Evolutionary conservation across 2,113 vertebrate species (phyloP), one percentile per base, ranked within the genome.

Genomic region (Trematocara macrostoma): DNA sequence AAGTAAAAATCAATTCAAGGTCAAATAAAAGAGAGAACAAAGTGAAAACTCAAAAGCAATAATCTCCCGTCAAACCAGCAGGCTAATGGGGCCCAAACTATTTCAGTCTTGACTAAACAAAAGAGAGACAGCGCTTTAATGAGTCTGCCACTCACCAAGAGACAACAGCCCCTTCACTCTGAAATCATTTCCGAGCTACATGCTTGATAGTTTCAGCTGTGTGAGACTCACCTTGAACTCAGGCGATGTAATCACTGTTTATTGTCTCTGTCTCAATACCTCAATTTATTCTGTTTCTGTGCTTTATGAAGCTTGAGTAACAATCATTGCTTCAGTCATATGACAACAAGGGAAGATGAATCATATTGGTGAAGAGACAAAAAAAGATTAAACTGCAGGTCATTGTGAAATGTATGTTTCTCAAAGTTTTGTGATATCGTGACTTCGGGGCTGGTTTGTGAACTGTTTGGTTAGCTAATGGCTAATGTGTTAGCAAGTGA

Each of bases 81-180:
- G 56, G 42, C 78, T 92, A 87, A 92, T 87, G 87, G 87, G 57
- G 49, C 78, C 61, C 31, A 29, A 78, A 85, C 86, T 74, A 57
- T 82, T 88, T 82, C 81, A 84, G 78, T 88, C 84, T 52, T 31
- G 78, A 49, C 79, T 64, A 85, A 86, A 86, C 88, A 88, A 92
- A 82, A 79, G 53, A 47, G 84, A 90, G 88, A 78, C 87, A 16
- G 86, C 74, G 14, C 53, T 45, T 71, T 85, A 92, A 90, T 87
- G 86, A 88, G 74, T 51, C 86, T 34, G 69, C 84, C 88, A 86
- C 59, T 86, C 81, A 84, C 8, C 40, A 4, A 15, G 14, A 79
- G 61, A 69, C 85, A 61, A 53, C 84, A 45, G 57, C 47, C 8
- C 40, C 55, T 85, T 79, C 8, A 49, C 20, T 64, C 59, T 53